A percentile compares a stretch with the other conserved stretches of the same genome.
Evolutionary conservation across 2,113 vertebrate species (phyloP).

Genomic region (Gorsachius goisagi): DNA sequence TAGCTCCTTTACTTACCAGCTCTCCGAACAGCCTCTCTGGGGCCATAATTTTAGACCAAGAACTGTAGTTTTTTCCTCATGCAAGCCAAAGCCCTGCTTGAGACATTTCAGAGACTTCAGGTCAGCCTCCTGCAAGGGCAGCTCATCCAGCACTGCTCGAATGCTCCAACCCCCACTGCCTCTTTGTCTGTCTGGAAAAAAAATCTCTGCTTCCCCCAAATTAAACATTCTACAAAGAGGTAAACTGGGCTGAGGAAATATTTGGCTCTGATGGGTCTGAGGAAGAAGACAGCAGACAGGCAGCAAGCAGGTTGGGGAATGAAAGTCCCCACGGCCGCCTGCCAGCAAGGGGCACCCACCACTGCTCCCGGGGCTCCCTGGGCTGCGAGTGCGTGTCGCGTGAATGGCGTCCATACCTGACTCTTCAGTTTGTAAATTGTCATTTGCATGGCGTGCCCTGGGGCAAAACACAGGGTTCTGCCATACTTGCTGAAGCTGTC

Average conservation of each 20-base stretch:
- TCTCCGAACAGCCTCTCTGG: not conserved
- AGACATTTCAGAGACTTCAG: not conserved
- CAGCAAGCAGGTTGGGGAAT: rapidly evolving
- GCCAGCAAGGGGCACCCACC: not conserved
- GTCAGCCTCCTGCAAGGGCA: not conserved
- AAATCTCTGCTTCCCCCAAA: not conserved
- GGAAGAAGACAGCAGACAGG: not conserved
- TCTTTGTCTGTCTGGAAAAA: not conserved
- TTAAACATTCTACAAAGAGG: not conserved
- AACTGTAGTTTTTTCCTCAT: not conserved
- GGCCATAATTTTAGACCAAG: not conserved
- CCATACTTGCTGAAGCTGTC: not conserved
- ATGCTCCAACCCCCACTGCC: not conserved
- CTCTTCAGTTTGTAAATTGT: not conserved
- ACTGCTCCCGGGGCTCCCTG: not conserved
- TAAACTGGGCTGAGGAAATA: not conserved
- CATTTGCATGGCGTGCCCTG: rapidly evolving
- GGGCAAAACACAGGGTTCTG: not conserved
- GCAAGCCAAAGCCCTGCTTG: not conserved
- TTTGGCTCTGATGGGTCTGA: not conserved
- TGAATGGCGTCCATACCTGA: not conserved
- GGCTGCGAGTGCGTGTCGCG: rapidly evolving
- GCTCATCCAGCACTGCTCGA: not conserved
- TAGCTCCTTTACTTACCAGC: not conserved
- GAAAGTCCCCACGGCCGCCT: not conserved